A percentile compares a stretch with the other conserved stretches of the same genome.
Conservation (phyloP, 2,888 invertebrate genomes). For the Laspeyria flexula region DNA sequence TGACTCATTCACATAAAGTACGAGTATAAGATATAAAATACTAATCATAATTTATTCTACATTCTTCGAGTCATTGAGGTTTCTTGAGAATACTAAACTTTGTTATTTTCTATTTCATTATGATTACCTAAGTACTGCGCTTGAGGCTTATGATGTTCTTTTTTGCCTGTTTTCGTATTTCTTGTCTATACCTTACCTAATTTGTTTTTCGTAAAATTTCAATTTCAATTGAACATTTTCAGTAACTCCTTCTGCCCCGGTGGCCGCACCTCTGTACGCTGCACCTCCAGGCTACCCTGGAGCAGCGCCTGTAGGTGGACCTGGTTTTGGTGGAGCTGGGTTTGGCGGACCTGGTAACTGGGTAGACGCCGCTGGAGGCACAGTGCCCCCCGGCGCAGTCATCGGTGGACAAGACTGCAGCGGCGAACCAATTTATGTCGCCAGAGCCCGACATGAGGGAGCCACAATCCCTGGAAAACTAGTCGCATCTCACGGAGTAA, state of each 20-base stretch:
- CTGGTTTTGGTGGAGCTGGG: no score
- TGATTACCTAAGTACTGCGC: no score
- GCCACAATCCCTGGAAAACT: slow-evolving; percentile 93
- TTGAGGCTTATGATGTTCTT: no score
- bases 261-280: slow-evolving; percentile 67
- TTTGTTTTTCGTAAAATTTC: background rate
- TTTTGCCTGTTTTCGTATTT: background rate
- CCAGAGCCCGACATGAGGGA: slow-evolving; percentile 91
- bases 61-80: no score
- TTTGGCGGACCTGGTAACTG: slow-evolving; percentile 66
- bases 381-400: slow-evolving; percentile 90
- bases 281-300: slow-evolving; percentile 74
- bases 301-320: slow-evolving; percentile 5
- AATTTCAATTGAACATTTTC: slow-evolving; percentile 14
- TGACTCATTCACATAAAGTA: no score
- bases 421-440: slow-evolving; percentile 88
- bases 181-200: no score
- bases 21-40: no score
- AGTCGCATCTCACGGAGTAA: slow-evolving; percentile 90
- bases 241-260: slow-evolving; percentile 69
- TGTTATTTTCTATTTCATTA: no score
- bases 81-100: no score
- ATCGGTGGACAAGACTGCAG: slow-evolving; percentile 87
- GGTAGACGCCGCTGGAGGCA: slow-evolving; percentile 87
- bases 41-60: no score